Percentiles rank a stretch among this genome's conserved stretches.
Evolutionary conservation across 1,140 invertebrate genomes (phyloP).

Genomic region (Drosophila asahinai): DNA sequence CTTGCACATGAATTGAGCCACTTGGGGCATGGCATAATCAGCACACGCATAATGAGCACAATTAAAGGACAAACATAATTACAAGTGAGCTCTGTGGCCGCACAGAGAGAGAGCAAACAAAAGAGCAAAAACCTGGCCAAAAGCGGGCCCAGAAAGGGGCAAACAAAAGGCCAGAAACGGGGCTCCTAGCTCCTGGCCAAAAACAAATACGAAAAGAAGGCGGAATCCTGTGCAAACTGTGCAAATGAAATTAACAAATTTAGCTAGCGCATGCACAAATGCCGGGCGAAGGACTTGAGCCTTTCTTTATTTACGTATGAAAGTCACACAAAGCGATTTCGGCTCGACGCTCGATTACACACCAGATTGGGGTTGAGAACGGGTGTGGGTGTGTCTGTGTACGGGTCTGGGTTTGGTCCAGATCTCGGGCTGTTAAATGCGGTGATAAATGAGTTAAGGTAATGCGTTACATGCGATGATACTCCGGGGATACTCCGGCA

Average conservation of each 20-base stretch:
- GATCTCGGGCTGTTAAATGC: conserved; percentile 62
- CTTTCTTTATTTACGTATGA: conserved; percentile 74
- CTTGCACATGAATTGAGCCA: conserved; percentile 76
- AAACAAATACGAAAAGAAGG: conserved; percentile 46
- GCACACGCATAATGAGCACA: conserved; percentile 80
- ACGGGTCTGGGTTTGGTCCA: not conserved
- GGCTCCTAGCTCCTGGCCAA: conserved; percentile 12
- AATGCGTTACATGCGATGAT: conserved; percentile 68
- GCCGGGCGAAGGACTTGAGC: conserved; percentile 20
- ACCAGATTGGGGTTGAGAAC: conserved; percentile 39
- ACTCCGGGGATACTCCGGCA: conserved; percentile 63
- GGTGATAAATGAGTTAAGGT: conserved; percentile 81
- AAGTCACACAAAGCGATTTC: conserved; percentile 80
- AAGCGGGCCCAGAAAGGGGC: conserved; percentile 21
- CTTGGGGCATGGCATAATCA: conserved; percentile 75
- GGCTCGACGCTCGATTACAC: conserved; percentile 68
- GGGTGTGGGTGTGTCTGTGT: not conserved
- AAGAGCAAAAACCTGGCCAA: conserved; percentile 48
- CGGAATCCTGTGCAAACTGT: conserved; percentile 64
- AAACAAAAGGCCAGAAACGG: conserved; percentile 14
- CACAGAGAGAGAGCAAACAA: conserved; percentile 27
- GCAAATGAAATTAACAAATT: conserved; percentile 82
- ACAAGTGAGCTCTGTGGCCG: conserved; percentile 56
- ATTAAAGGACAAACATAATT: conserved; percentile 83
- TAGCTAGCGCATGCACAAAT: conserved; percentile 68